phyloP scores from a whole-genome alignment of 2,113 vertebrate species.

The Xenus cinereus region DNA sequence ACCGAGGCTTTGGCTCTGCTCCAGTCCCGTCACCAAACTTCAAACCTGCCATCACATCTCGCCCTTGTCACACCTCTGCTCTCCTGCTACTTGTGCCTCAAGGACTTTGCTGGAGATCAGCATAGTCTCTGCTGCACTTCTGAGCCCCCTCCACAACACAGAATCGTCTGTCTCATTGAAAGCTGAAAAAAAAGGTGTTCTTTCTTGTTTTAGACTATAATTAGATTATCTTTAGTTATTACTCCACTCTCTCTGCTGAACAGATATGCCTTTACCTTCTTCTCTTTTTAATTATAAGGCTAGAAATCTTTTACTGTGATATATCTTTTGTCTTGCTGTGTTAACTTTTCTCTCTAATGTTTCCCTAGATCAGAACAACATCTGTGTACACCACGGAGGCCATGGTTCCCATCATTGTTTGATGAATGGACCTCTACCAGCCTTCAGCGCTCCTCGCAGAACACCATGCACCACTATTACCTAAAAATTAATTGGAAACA shows the following conservation, averaged over 20 bases:
- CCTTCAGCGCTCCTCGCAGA: neutral
- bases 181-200: neutral
- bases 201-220: neutral
- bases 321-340: neutral
- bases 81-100: neutral
- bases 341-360: neutral
- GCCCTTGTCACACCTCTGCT: neutral
- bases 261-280: neutral
- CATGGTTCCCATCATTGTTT: neutral
- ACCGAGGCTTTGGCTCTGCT: neutral
- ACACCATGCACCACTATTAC: neutral
- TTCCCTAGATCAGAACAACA: conserved; percentile 5
- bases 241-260: neutral
- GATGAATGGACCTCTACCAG: conserved; percentile 14
- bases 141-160: neutral
- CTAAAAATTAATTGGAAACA: conserved; percentile 39
- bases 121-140: neutral
- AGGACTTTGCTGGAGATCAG: neutral
- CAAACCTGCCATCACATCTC: neutral
- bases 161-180: neutral
- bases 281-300: conserved; percentile 15
- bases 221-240: conserved; percentile 28
- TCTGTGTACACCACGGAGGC: neutral
- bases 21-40: neutral
- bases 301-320: neutral